Evolutionary conservation across 2,888 invertebrate genomes (phyloP).

Genomic region (Dichetophora obliterata): DNA sequence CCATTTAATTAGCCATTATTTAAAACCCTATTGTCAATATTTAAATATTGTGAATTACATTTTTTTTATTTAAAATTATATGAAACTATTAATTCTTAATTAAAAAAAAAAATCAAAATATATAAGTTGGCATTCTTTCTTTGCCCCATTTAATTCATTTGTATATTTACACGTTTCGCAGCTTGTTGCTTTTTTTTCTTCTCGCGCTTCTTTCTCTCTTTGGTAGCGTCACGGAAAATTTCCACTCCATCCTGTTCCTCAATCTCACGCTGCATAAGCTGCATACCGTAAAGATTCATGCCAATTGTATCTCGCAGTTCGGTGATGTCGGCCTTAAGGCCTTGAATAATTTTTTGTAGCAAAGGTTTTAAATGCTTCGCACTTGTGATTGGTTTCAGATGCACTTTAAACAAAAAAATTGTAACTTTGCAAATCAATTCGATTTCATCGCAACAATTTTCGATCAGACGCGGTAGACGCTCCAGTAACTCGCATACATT

Average conservation of each 20-base stretch:
- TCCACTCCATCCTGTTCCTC: constrained; percentile 82
- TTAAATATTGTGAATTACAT: too few species aligned
- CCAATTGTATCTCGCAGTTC: constrained; percentile 83
- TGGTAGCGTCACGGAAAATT: constrained; percentile 83
- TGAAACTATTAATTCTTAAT: too few species aligned
- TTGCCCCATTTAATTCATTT: constrained; percentile 51
- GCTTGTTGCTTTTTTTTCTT: constrained; percentile 66
- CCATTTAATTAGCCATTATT: too few species aligned
- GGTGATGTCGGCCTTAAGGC: constrained; percentile 58
- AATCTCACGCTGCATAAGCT: constrained; percentile 80
- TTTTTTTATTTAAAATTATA: too few species aligned
- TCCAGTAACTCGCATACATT: constrained; percentile 84
- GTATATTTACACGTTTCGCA: constrained; percentile 59
- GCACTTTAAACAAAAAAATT: constrained; percentile 81
- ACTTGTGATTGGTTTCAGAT: constrained; percentile 83
- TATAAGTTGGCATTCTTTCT: not conserved
- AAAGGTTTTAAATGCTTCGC: constrained; percentile 76
- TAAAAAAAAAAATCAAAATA: too few species aligned
- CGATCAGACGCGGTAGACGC: constrained; percentile 78
- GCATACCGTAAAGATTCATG: constrained; percentile 86
- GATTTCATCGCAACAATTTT: constrained; percentile 76
- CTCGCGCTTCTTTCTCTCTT: constrained; percentile 75
- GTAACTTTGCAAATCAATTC: constrained; percentile 85
- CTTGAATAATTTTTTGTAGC: constrained; percentile 57
- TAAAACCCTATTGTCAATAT: too few species aligned